These are phyloP conservation scores for Oxycera nigricornis DNA, from an alignment of 2,888 invertebrate genomes.

Conservation along the genomic window DNA sequence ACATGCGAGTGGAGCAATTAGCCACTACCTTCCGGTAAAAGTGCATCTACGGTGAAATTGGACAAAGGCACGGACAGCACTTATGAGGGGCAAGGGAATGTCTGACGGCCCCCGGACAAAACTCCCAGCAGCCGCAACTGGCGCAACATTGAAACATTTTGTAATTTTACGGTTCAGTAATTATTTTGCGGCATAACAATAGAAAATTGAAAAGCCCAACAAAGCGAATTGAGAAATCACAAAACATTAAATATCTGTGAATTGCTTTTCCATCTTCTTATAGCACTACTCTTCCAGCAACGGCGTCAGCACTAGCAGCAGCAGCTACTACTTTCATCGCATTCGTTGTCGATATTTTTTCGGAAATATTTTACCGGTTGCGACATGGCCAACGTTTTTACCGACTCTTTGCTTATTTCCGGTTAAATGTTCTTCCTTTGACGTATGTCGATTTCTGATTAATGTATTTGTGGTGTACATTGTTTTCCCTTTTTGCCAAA, in stretches of 20 bases:
- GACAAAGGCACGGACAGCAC: conserved; percentile 8
- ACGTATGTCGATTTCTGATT: conserved; percentile 22
- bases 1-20: conserved; percentile 9
- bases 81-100: neutral
- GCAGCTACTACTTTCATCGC: neutral
- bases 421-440: conserved; percentile 14
- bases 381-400: neutral
- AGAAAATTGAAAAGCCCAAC: conserved; percentile 20
- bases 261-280: neutral
- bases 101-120: neutral
- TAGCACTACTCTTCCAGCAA: neutral
- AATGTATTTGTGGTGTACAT: neutral
- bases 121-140: neutral
- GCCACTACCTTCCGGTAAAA: conserved; percentile 42
- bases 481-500: neutral
- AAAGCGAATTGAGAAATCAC: conserved; percentile 17
- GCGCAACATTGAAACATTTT: conserved; percentile 8
- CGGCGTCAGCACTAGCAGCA: neutral
- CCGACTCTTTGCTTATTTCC: conserved; percentile 14
- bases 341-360: neutral
- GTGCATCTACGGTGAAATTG: conserved; percentile 38
- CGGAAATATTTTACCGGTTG: neutral
- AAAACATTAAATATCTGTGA: conserved; percentile 34
- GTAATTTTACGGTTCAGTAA: conserved; percentile 39
- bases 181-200: conserved; percentile 28